Percentiles rank a stretch among this genome's conserved stretches.
Evolutionary conservation across 2,113 vertebrate species (phyloP).

Genomic region (Dipodomys merriami): DNA sequence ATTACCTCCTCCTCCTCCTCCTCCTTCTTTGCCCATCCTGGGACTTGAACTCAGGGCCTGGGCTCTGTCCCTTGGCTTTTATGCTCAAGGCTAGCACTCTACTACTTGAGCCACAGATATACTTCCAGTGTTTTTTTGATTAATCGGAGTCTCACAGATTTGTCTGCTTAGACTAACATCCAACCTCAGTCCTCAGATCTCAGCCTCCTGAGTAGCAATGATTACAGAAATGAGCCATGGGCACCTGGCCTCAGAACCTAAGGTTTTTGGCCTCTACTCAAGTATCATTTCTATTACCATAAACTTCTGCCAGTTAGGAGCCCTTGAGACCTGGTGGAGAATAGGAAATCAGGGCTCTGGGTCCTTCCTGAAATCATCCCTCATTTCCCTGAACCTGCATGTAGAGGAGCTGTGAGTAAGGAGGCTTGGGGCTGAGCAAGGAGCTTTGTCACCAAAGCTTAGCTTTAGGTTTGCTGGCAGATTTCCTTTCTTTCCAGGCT

Average conservation of each 20-base stretch:
- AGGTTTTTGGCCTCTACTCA: not conserved
- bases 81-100: no score
- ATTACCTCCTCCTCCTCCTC: not conserved
- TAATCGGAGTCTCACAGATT: no score
- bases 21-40: not conserved
- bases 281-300: not conserved
- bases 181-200: no score
- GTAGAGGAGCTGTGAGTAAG: not conserved
- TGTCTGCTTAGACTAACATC: no score
- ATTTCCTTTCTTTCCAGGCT: constrained; percentile 31
- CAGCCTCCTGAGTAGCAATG: no score
- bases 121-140: no score
- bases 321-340: not conserved
- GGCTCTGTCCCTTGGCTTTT: no score
- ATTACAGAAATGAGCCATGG: no score
- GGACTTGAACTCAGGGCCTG: no score
- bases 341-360: constrained; percentile 17
- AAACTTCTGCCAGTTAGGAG: not conserved
- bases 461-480: not conserved
- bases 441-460: not conserved
- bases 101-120: no score
- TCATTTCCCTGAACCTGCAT: not conserved
- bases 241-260: no score
- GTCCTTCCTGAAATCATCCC: constrained; percentile 25
- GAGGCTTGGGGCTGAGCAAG: not conserved